These are phyloP conservation scores for Ophioninae sp. DNA, from an alignment of 2,888 invertebrate species.

Conservation along the genomic window DNA sequence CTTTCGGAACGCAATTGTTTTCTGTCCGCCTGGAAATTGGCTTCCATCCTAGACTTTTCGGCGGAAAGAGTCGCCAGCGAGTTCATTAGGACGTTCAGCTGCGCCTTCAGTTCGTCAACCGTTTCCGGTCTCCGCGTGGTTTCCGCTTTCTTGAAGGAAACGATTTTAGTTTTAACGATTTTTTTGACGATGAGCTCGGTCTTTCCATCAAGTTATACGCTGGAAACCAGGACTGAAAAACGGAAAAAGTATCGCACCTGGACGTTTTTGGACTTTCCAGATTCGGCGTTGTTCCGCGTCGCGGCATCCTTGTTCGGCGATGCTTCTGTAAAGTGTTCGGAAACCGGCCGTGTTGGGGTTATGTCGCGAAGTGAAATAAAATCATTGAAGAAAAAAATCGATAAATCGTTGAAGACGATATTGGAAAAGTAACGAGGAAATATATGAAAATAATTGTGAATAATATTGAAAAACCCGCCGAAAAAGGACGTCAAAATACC, in stretches of 20 bases:
- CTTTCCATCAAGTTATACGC: too few species aligned
- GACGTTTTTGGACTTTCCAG: conserved; percentile 37
- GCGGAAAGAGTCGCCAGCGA: conserved; percentile 90
- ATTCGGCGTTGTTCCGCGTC: conserved; percentile 13
- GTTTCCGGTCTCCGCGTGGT: conserved; percentile 70
- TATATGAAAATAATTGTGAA: not conserved
- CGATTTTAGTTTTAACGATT: not conserved
- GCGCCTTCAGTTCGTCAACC: conserved; percentile 78
- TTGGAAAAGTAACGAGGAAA: too few species aligned
- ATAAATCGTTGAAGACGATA: not conserved
- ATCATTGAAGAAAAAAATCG: too few species aligned
- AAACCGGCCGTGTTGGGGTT: not conserved
- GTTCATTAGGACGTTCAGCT: conserved; percentile 85
- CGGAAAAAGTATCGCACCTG: conserved; percentile 21
- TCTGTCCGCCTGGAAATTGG: conserved; percentile 89
- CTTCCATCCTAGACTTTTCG: conserved; percentile 93
- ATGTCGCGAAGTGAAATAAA: not conserved
- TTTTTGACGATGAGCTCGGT: too few species aligned
- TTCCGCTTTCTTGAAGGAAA: conserved; percentile 34
- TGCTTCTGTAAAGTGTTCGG: conserved; percentile 9
- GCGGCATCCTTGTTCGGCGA: conserved; percentile 38
- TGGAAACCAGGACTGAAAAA: too few species aligned
- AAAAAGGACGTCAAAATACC: conserved; percentile 34
- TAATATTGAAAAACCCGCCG: conserved; percentile 26
- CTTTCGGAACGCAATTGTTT: conserved; percentile 84